Conservation (phyloP, 1,140 invertebrate species). For the Coelopa frigida region DNA sequence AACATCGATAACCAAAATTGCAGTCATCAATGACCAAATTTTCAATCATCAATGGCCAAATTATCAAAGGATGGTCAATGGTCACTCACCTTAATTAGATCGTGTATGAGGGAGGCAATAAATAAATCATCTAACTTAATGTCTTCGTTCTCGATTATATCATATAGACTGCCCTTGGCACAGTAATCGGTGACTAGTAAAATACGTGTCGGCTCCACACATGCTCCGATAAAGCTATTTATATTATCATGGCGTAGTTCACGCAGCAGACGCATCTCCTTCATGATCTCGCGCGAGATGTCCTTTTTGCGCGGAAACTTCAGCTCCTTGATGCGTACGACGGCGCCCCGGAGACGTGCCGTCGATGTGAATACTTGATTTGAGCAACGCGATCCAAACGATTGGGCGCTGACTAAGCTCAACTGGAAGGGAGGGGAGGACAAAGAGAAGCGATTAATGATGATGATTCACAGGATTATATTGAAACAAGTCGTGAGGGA, state of each 20-base stretch:
- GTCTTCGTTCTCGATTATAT: conserved; percentile 96
- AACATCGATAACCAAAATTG: too few relatives aligned
- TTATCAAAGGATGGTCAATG: too few relatives aligned
- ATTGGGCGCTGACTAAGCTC: conserved; percentile 81
- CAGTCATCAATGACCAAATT: too few relatives aligned
- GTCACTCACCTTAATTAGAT: conserved; percentile 89
- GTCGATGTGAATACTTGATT: conserved; percentile 83
- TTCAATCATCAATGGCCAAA: too few relatives aligned
- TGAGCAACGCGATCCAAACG: conserved; percentile 76
- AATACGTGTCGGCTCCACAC: conserved; percentile 78
- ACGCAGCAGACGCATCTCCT: conserved; percentile 88
- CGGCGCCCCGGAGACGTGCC: conserved; percentile 78
- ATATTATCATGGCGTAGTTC: conserved; percentile 91
- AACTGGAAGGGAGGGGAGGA: too few relatives aligned
- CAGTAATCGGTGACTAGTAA: conserved; percentile 91
- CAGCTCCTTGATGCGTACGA: conserved; percentile 87
- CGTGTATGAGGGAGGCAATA: conserved; percentile 88
- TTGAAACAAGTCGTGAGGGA: too few relatives aligned
- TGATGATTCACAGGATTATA: too few relatives aligned
- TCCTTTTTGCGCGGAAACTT: conserved; percentile 85
- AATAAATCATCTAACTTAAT: conserved; percentile 94
- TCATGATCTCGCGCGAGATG: conserved; percentile 87
- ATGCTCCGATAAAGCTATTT: conserved; percentile 94
- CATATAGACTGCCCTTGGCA: conserved; percentile 91
- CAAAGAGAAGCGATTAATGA: too few relatives aligned